Base-by-base conservation (phyloP, 2,113 vertebrate species). In the Sinocyclocheilus maitianheensis region DNA sequence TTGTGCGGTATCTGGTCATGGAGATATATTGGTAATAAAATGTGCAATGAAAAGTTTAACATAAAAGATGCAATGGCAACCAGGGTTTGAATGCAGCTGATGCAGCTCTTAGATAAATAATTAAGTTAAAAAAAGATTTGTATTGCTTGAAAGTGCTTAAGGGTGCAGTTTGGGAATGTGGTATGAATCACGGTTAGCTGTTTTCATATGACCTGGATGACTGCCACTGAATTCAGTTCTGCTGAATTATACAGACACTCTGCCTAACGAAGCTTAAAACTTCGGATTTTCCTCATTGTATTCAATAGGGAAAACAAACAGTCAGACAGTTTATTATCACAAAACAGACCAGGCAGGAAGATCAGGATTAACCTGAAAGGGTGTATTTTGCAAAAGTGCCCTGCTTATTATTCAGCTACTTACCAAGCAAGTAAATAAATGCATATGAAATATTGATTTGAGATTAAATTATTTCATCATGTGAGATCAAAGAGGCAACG, bases 131-230 rank as follows among this genome's bases (percentile, higher is more conserved):
- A 48, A 48, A 12, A 48, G 46, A 48, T 48, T 48, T 0, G 10
- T 48, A 48, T 48, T 48, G 46, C 3, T 48, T 48, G 46, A 48
- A 48, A 67, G 26, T 30, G 24, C 63, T 40, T 72, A 20, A 72
- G 16, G 4, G 74, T 48, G 74, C 74, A 77, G 74, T 77, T 30
- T 55, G 26, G 13, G 76, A 77, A 48, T 4, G 75, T 53, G 75
- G 75, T 16, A 24, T 53, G n/a, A 77, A 26, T 77, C 48, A 77
- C 4, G 11, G 4, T 55, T 26, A 20, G 18, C 48, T 55, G 76
- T 51, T 77, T 51, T n/a, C n/a, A 76, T 7, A 76, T 48, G 40
- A 26, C 22, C 22, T 55, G 76, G 16, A 55, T 30, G 4, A 62
- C 30, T 62, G 11, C 51, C 53, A 40, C 26, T 5, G 30, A 53